Conservation (phyloP, 2,888 invertebrate species). For the Crepidodera aurea region DNA sequence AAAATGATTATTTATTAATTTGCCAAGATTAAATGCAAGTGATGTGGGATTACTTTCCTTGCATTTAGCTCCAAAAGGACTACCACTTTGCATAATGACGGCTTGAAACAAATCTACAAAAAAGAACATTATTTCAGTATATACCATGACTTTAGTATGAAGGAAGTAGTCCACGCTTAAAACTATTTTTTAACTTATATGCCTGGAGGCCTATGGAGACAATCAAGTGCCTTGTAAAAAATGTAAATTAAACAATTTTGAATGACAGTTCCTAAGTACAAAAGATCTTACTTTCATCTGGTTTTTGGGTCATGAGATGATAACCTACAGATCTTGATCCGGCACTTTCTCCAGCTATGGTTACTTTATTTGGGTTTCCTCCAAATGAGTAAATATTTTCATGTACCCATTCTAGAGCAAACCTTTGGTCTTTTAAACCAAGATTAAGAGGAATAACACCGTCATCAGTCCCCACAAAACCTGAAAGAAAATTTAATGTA, state of each 20-base stretch:
- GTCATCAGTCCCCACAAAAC: constrained; percentile 76
- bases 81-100: constrained; percentile 35
- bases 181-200: no score
- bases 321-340: constrained; percentile 65
- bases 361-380: constrained; percentile 73
- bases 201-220: no score
- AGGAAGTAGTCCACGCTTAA: no score
- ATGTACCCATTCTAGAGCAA: constrained; percentile 74
- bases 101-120: constrained; percentile 32
- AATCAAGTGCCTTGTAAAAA: no score
- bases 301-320: constrained; percentile 19
- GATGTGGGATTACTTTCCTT: constrained; percentile 17
- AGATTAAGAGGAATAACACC: constrained; percentile 72
- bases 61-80: constrained; percentile 2
- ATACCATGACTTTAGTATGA: no score
- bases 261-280: no score
- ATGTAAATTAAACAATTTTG: not conserved
- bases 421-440: constrained; percentile 76
- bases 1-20: constrained; percentile 21
- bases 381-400: constrained; percentile 72
- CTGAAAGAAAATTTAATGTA: constrained; percentile 12
- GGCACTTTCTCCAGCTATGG: constrained; percentile 73
- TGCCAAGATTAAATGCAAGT: constrained; percentile 23
- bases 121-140: not conserved
- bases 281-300: not conserved